Evolutionary conservation across 2,888 invertebrate genomes (phyloP), one percentile per base, ranked within the genome.

Genomic region (Drosophila picticornis): DNA sequence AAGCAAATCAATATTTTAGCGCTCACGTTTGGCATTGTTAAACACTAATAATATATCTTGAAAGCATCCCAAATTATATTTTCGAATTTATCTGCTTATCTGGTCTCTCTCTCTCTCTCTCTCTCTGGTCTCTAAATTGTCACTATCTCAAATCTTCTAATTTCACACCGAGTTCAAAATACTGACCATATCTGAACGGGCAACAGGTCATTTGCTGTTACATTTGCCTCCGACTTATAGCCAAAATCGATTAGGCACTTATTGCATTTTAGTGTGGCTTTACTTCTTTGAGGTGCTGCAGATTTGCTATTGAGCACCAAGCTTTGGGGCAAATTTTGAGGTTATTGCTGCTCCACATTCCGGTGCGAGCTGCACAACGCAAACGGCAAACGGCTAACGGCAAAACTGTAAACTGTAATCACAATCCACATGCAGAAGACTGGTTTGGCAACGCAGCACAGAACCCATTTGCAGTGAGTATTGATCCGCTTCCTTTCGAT

Each of bases 401-500:
- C 31, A 25, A 11, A 5, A 46, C 48, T 34, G 36, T 38, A 43
- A 40, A 32, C 51, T 36, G 61, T 40, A 56, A 51, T 53, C 51
- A 43, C 40, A 48, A 52, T 57, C 22, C 27, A 40, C 61, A 52
- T 13, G 3, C 32, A n/a, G 16, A 32, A 31, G 11, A 29, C 46
- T 32, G 48, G 27, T 25, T 32, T n/a, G 36, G 67, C 48, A 36
- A n/a, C 25, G 46, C 25, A 10, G 46, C 22, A 31, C 25, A 2
- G 34, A 36, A 25, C 16, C 60, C 31, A 71, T 61, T 61, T 56
- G 11, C 34, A 71, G 9, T 71, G 53, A 55, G 29, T 61, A 58
- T 34, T 50, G 50, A 61, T 34, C 61, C 61, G 55, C 40, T 71
- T 25, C 43, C 56, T 25, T 36, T 72, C 56, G 71, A 71, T 38